Evolutionary conservation across 2,113 vertebrate species (phyloP), one percentile per base, ranked within the genome.

Genomic region (Urocynchramus pylzowi): DNA sequence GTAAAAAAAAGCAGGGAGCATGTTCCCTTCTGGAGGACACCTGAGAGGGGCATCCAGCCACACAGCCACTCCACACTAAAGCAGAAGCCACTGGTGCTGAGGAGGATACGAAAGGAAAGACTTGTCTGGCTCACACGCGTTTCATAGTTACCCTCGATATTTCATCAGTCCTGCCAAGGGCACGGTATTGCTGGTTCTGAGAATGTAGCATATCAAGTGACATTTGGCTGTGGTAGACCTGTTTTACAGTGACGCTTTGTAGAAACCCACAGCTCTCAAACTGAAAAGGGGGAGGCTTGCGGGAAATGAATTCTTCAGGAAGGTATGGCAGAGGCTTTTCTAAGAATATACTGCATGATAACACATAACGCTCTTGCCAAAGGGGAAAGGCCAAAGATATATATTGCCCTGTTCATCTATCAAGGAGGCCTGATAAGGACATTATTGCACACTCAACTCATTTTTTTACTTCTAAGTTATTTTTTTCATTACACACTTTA

Each of bases 181-280:
- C 2, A 10, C 1, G 1, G 30, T 75, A 56, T 52, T 54, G 86
- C 83, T 84, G 16, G 35, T 97, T 97, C 96, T 95, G 89, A 95
- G 94, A 95, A 89, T 23, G n/a, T 2, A 33, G 33, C 41, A 45
- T 74, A 68, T 64, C 83, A 74, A 83, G 15, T 96, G 95, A 94
- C 94, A 93, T 97, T 93, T 95, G 86, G 17, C 83, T 95, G 90
- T 92, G 90, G 90, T 54, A 86, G 94, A 86, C 47, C 65, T 95
- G 60, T 89, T 93, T 78, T 81, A 84, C 68, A 77, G 71, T 61
- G 76, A 92, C 5, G 2, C 33, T 86, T 92, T 6, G 0, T 56
- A 73, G 35, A 93, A 96, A 95, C 93, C 93, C 89, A 86, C 95
- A 84, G 63, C 9, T 92, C 63, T 95, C 90, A 92, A 90, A 81